phyloP scores from a whole-genome alignment of 2,797 vertebrate species.

The Phrynocephalus vlangalii region DNA sequence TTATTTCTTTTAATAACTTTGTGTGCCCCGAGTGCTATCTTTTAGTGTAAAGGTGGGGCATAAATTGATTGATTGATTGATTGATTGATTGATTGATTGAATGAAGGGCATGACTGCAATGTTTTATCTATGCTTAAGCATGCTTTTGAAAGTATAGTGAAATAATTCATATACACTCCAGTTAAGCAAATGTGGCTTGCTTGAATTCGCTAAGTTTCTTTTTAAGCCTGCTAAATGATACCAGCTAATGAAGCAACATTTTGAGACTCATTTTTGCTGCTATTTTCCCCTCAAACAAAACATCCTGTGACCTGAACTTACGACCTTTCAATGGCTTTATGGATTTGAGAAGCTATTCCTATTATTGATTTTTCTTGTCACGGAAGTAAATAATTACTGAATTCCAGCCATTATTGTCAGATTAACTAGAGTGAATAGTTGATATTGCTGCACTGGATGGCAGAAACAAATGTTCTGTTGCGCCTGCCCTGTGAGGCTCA shows the following conservation, averaged over 20 bases:
- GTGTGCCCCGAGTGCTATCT: too few relatives aligned
- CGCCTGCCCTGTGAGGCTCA: too few relatives aligned
- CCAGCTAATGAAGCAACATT: not conserved
- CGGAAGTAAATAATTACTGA: constrained; percentile 28
- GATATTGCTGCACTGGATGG: not conserved
- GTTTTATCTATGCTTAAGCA: not conserved
- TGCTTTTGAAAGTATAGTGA: not conserved
- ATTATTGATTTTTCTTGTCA: constrained; percentile 38
- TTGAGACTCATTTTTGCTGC: not conserved
- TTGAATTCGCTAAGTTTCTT: constrained; percentile 10
- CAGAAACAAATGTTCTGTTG: not conserved
- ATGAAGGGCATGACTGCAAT: not conserved
- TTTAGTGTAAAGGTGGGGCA: too few relatives aligned
- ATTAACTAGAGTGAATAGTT: not conserved
- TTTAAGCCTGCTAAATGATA: constrained; percentile 1
- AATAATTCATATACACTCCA: not conserved
- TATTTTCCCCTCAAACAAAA: not conserved
- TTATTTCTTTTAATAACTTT: too few relatives aligned
- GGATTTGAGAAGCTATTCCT: constrained; percentile 13
- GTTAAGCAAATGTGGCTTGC: not conserved
- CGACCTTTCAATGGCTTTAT: constrained; percentile 10
- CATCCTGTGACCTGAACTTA: not conserved
- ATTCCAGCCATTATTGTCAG: not conserved
- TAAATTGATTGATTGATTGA: too few relatives aligned
- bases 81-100: too few relatives aligned